Percentiles rank a stretch among this genome's conserved stretches.
Evolutionary conservation across 2,113 vertebrate species (phyloP).

Genomic region (Geococcyx californianus): DNA sequence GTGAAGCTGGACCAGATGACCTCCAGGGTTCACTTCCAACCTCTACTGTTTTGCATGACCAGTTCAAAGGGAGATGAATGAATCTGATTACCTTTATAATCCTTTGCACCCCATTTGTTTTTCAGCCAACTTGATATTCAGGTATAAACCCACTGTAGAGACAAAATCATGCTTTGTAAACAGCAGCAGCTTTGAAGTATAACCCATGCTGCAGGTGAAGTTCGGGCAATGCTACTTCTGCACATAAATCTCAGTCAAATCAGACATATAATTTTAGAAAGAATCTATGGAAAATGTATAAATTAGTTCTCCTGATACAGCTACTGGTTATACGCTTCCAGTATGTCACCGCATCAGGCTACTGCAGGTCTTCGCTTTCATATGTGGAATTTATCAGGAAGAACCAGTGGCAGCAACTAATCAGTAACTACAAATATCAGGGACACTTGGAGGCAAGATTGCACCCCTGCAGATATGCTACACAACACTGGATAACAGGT

Average conservation of each 20-base stretch:
- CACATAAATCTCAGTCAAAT: not conserved
- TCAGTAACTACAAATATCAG: slow-evolving; percentile 59
- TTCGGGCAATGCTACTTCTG: not conserved
- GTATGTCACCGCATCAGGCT: not conserved
- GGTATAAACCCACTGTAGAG: not conserved
- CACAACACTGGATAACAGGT: slow-evolving; percentile 54
- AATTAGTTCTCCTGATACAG: not conserved
- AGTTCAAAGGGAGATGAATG: not conserved
- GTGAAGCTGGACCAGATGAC: too few species aligned
- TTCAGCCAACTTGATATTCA: slow-evolving; percentile 18
- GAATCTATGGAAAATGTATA: not conserved
- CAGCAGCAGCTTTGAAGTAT: slow-evolving; percentile 11
- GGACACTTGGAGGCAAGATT: slow-evolving; percentile 49
- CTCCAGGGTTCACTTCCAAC: too few species aligned
- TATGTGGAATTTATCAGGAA: slow-evolving; percentile 30
- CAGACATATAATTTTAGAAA: not conserved
- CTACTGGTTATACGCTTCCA: not conserved
- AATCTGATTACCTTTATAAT: not conserved
- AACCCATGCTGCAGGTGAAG: not conserved
- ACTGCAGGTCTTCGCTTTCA: not conserved
- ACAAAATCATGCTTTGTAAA: slow-evolving; percentile 33
- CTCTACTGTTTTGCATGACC: not conserved
- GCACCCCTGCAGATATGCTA: slow-evolving; percentile 62
- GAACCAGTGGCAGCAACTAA: slow-evolving; percentile 25
- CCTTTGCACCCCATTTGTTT: not conserved